Percentiles rank a stretch among this genome's conserved stretches.
Evolutionary conservation across 1,140 invertebrate species (phyloP).

Genomic region (Megalonaias nervosa): DNA sequence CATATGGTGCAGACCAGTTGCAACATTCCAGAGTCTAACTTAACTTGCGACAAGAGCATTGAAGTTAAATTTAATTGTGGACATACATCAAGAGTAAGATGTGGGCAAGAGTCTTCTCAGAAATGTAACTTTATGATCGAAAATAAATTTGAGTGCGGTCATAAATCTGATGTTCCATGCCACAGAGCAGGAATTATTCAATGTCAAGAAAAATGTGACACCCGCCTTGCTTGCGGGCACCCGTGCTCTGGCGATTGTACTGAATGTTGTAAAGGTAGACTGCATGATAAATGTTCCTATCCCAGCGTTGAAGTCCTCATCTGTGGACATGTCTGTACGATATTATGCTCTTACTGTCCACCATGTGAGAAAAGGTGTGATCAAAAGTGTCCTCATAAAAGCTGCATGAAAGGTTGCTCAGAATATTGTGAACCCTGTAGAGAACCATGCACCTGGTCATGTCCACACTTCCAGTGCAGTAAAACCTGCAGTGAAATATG

Average conservation of each 20-base stretch:
- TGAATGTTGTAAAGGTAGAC: constrained; percentile 75
- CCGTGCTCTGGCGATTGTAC: constrained; percentile 31
- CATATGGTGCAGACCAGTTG: constrained; percentile 43
- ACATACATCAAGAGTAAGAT: constrained; percentile 4
- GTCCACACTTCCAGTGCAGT: constrained; percentile 75
- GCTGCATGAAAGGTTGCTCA: constrained; percentile 76
- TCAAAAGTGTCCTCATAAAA: constrained; percentile 73
- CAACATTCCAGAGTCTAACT: neutral
- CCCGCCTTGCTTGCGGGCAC: constrained; percentile 34
- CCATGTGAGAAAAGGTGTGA: constrained; percentile 76
- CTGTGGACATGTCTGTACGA: constrained; percentile 64
- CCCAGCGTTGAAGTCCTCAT: constrained; percentile 54
- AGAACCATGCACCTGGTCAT: constrained; percentile 69
- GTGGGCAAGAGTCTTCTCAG: neutral
- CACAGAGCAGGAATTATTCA: constrained; percentile 33
- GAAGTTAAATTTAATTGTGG: constrained; percentile 15
- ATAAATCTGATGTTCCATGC: constrained; percentile 31
- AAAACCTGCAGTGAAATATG: constrained; percentile 76
- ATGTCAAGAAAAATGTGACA: constrained; percentile 17
- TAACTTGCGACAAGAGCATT: constrained; percentile 1
- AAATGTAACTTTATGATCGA: constrained; percentile 38
- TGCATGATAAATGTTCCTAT: constrained; percentile 72
- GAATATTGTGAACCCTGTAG: constrained; percentile 75
- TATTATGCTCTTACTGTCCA: constrained; percentile 70
- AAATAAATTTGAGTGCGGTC: constrained; percentile 51